phyloP scores from a whole-genome alignment of 2,113 vertebrate genomes.

The Potamarius usumacintae region DNA sequence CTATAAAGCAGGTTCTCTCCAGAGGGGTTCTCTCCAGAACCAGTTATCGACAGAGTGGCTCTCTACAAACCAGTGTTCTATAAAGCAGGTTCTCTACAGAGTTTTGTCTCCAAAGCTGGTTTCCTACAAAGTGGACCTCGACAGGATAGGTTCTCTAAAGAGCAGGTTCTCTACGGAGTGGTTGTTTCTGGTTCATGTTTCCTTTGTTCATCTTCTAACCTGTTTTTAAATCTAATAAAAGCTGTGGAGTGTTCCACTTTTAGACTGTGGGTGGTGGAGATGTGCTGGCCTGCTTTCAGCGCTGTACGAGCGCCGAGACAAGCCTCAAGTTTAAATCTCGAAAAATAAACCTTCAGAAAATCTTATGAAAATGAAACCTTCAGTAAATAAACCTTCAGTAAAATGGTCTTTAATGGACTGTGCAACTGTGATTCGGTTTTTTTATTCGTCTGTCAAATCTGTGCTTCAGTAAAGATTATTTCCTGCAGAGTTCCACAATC shows the following conservation, averaged over 20 bases:
- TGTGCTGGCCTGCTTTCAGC: slow-evolving; percentile 35
- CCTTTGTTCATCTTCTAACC: slow-evolving; percentile 53
- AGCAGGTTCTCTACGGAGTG: background rate
- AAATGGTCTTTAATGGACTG: background rate
- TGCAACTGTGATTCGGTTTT: background rate
- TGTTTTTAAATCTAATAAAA: slow-evolving; percentile 55
- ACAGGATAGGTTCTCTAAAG: background rate
- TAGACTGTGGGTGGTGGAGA: slow-evolving; percentile 53
- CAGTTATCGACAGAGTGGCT: background rate
- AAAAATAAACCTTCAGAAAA: background rate
- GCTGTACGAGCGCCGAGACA: background rate
- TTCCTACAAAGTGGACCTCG: background rate
- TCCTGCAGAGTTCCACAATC: background rate
- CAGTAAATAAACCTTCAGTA: background rate
- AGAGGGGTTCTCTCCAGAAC: background rate
- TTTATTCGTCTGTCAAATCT: background rate
- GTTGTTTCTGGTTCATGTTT: slow-evolving; percentile 44
- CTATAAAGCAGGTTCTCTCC: background rate
- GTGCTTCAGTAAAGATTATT: background rate
- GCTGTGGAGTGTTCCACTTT: slow-evolving; percentile 47
- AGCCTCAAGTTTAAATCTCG: background rate
- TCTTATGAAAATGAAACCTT: background rate
- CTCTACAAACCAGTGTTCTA: background rate
- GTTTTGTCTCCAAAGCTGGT: background rate
- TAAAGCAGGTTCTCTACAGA: background rate